Evolutionary conservation across 2,888 invertebrate genomes (phyloP).

Genomic region (Dolichopus griseipennis): DNA sequence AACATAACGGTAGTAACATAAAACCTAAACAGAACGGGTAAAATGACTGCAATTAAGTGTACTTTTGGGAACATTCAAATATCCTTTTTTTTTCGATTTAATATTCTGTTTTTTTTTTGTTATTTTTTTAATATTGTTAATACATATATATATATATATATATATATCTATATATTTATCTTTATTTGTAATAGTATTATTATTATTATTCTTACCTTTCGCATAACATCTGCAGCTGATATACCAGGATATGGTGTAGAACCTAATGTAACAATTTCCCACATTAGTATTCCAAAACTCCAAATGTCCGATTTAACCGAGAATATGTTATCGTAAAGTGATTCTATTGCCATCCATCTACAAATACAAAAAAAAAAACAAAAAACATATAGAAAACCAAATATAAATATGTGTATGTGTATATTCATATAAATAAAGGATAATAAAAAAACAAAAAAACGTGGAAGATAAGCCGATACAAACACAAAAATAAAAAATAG

Average conservation of each 20-base stretch:
- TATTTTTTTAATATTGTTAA: neutral
- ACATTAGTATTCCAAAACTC: constrained; percentile 90
- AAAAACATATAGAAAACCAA: constrained; percentile 1
- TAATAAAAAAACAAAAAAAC: constrained; percentile 7
- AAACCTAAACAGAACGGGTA: constrained; percentile 11
- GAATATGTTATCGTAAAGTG: constrained; percentile 87
- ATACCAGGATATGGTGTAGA: constrained; percentile 92
- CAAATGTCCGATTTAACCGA: constrained; percentile 91
- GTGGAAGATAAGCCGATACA: neutral
- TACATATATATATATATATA: neutral
- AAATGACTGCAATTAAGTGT: constrained; percentile 22
- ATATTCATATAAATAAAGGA: constrained; percentile 15
- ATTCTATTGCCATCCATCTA: constrained; percentile 96
- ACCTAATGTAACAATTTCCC: constrained; percentile 93
- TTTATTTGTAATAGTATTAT: constrained; percentile 2
- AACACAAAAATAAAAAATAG: constrained; percentile 8
- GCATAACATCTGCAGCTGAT: constrained; percentile 85
- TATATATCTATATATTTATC: neutral
- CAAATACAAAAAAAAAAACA: constrained; percentile 22
- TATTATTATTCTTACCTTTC: constrained; percentile 53
- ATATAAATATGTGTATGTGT: constrained; percentile 7
- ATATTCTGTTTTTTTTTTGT: neutral
- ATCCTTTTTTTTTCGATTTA: neutral
- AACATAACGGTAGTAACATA: neutral
- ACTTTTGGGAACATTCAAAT: constrained; percentile 12